Evolutionary conservation across 2,113 vertebrate species (phyloP), one percentile per base, ranked within the genome.

Genomic region (Gymnarchus niloticus): DNA sequence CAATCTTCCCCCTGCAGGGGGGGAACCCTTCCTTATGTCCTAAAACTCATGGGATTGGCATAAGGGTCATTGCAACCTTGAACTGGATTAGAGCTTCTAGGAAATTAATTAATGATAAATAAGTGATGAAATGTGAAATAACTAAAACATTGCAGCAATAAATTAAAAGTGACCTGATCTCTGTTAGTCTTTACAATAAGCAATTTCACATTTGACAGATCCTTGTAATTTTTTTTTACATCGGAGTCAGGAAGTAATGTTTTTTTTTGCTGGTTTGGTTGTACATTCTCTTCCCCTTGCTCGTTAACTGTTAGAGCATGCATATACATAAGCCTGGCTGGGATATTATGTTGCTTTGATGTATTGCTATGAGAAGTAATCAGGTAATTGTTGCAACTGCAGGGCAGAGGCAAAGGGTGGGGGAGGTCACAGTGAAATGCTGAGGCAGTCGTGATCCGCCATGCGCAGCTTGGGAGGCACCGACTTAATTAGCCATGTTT

Each of bases 311-410:
- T 41, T 52, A 3, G 2, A 76, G 33, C 48, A 52, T 19, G 44
- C 21, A 61, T 57, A 33, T 8, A n/a, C 46, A 12, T 33, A 12
- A n/a, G 23, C 57, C 33, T 28, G 41, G 21, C 41, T 61, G 41
- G 10, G 46, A 69, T 52, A 28, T 65, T 69, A 65, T 65, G 46
- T 17, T 76, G 48, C 61, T 76, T 61, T 76, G 84, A 77, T 44
- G 69, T 54, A 56, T 69, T 77, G 51, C 69, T 73, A 25, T 69
- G 73, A 77, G 84, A 54, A 85, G 54, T 85, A 77, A 77, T 84
- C 59, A 56, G 33, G 69, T 85, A 77, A 85, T 85, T 56, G 82
- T 57, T 83, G 69, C 17, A 51, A 78, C 69, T 85, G 69, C 49
- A 85, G 69, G 84, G 41, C 83, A 84, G 7, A 84, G 61, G 48